These are phyloP conservation scores for Neosalanx taihuensis DNA, from an alignment of 2,797 vertebrate genomes.

Conservation along the genomic window DNA sequence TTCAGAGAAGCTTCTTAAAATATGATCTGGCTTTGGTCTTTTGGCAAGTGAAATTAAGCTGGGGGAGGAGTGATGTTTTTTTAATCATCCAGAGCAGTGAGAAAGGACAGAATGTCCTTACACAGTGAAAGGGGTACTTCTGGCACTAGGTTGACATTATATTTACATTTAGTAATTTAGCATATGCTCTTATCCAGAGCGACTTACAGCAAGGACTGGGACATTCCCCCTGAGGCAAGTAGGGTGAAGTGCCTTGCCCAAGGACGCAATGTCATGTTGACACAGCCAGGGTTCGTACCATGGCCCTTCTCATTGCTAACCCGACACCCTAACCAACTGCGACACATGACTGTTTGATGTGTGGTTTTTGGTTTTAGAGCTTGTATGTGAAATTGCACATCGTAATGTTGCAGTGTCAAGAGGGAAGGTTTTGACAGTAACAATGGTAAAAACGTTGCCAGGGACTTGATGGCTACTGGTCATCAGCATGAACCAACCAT, in stretches of 20 bases:
- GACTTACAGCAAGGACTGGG: too few species aligned
- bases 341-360: constrained; percentile 3
- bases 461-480: constrained; percentile 28
- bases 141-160: constrained; percentile 29
- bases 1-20: constrained; percentile 29
- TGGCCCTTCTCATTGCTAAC: too few species aligned
- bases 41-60: constrained; percentile 23
- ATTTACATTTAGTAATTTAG: not conserved
- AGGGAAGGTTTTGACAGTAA: constrained; percentile 45
- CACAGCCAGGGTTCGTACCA: too few species aligned
- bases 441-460: constrained; percentile 31
- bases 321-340: too few species aligned
- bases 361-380: constrained; percentile 6
- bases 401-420: constrained; percentile 18
- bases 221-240: too few species aligned
- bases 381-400: not conserved
- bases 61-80: constrained; percentile 1
- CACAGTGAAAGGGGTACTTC: constrained; percentile 43
- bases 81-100: constrained; percentile 16
- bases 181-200: too few species aligned
- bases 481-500: not conserved
- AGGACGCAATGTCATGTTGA: too few species aligned
- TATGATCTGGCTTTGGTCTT: constrained; percentile 15
- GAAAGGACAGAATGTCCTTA: constrained; percentile 38
- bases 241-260: too few species aligned